Conservation (phyloP, 2,888 invertebrate genomes). For the Proisotoma minuta region DNA sequence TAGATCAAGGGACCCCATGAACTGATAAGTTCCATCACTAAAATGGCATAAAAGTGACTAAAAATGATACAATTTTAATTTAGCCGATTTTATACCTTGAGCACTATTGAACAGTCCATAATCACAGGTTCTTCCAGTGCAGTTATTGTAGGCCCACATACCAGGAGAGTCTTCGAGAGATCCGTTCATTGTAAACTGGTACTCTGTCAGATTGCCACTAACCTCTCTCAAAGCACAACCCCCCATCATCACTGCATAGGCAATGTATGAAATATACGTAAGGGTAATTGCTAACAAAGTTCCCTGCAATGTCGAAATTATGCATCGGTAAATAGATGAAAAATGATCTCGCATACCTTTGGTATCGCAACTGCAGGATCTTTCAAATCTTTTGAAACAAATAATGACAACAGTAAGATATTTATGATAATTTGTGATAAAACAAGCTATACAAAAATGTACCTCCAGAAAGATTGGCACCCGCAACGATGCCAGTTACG, state of each 20-base stretch:
- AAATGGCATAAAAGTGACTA: background rate
- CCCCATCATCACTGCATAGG: conserved; percentile 53
- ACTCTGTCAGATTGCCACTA: conserved; percentile 49
- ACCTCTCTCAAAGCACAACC: conserved; percentile 51
- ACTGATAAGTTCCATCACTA: background rate
- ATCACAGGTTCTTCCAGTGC: conserved; percentile 48
- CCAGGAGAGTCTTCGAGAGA: background rate
- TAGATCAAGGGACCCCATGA: conserved; percentile 49
- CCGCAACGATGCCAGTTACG: conserved; percentile 56
- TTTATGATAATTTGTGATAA: background rate
- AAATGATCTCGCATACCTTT: conserved; percentile 44
- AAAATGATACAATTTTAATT: conserved; percentile 4
- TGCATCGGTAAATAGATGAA: background rate
- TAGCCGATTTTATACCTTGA: no score
- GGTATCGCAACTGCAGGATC: conserved; percentile 56
- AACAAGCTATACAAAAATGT: no score
- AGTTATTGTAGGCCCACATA: conserved; percentile 41
- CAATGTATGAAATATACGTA: conserved; percentile 57
- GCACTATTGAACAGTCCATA: conserved; percentile 54
- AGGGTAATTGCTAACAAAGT: conserved; percentile 58
- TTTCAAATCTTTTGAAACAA: conserved; percentile 59
- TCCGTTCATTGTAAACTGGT: conserved; percentile 45
- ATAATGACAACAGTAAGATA: no score
- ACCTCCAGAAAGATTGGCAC: no score
- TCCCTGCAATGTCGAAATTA: conserved; percentile 49